phyloP scores from a whole-genome alignment of 92 coral and sea anemone genomes.

The Umimayanthus chanpuru region DNA sequence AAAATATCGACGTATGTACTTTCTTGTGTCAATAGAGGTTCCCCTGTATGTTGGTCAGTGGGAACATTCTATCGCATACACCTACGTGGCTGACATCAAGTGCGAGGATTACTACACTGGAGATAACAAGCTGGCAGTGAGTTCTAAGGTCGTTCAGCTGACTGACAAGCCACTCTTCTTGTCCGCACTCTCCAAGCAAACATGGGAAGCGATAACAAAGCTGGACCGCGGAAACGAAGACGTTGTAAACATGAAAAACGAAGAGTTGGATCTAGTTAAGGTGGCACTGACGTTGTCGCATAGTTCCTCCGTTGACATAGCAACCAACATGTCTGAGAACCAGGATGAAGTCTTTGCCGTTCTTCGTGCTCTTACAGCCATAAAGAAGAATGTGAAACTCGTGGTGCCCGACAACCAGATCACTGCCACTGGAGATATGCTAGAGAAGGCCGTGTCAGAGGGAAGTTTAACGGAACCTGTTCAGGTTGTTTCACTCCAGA shows the following conservation, averaged over 20 bases:
- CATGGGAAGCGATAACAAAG: constrained; percentile 7
- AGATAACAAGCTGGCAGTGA: background rate
- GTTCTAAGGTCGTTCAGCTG: constrained; percentile 19
- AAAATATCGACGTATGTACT: no score
- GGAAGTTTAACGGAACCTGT: background rate
- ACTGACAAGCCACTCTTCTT: constrained; percentile 31
- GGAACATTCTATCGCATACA: constrained; percentile 13
- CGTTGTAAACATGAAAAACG: background rate
- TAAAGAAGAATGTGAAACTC: constrained; percentile 12
- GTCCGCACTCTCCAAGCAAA: constrained; percentile 31
- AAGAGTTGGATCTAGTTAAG: constrained; percentile 32
- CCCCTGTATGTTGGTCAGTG: constrained; percentile 36
- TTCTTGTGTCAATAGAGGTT: background rate
- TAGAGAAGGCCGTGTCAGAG: background rate
- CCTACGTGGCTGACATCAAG: constrained; percentile 19
- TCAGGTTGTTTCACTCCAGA: background rate
- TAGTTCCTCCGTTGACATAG: constrained; percentile 12
- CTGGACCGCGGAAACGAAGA: background rate
- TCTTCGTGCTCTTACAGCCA: constrained; percentile 22
- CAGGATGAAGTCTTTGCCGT: background rate
- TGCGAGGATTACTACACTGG: constrained; percentile 11
- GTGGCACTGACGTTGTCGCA: constrained; percentile 39
- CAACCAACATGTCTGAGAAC: constrained; percentile 13
- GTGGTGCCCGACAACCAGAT: background rate
- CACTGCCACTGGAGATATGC: background rate